A percentile compares a stretch with the other conserved stretches of the same genome.
Evolutionary conservation across 2,113 vertebrate genomes (phyloP).

Genomic region (Dicerorhinus sumatrensis): DNA sequence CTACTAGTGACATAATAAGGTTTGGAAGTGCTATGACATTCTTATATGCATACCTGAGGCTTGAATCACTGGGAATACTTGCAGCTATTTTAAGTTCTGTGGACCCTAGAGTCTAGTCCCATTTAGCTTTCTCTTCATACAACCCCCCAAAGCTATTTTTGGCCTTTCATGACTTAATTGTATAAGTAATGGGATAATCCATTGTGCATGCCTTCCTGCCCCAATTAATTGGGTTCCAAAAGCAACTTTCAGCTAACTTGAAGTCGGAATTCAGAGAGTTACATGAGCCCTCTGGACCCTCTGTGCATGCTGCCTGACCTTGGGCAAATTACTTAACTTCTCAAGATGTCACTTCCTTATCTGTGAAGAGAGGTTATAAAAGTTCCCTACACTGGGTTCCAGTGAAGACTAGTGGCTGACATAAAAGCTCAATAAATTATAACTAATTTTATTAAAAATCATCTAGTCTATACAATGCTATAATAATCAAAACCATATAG

Average conservation of each 20-base stretch:
- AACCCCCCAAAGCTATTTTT: constrained; percentile 23
- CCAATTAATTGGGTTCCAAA: constrained; percentile 47
- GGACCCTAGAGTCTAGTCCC: neutral
- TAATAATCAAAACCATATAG: neutral
- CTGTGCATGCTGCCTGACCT: neutral
- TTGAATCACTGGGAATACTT: constrained; percentile 19
- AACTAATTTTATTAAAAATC: constrained; percentile 42
- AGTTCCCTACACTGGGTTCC: neutral
- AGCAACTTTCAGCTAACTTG: constrained; percentile 13
- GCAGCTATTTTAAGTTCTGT: constrained; percentile 37
- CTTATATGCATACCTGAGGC: neutral
- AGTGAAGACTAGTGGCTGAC: neutral
- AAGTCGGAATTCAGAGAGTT: neutral
- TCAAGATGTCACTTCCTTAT: constrained; percentile 1
- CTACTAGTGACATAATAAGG: neutral
- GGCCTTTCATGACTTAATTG: constrained; percentile 23
- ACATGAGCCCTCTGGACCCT: neutral
- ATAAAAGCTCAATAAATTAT: constrained; percentile 14
- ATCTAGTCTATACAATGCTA: neutral
- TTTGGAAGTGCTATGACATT: constrained; percentile 1
- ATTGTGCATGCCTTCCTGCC: constrained; percentile 5
- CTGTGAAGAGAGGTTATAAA: neutral
- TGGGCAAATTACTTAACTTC: constrained; percentile 43
- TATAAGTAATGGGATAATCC: constrained; percentile 13
- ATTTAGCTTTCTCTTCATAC: constrained; percentile 43